Conservation (phyloP, 1,140 invertebrate genomes). For the Notospermus geniculatus region DNA sequence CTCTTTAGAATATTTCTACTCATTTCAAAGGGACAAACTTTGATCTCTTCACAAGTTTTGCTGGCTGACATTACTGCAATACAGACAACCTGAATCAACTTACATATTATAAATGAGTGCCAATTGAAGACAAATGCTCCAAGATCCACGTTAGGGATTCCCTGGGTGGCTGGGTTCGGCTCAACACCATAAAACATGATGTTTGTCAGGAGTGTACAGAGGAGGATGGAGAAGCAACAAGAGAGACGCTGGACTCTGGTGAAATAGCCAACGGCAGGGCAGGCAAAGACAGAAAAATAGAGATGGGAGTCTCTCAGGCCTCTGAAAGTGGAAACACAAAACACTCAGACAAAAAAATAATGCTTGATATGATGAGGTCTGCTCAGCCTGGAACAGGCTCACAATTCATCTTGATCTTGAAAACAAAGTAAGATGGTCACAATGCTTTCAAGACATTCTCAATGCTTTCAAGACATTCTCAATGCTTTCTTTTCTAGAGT, state of each 20-base stretch:
- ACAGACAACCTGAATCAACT: too few relatives aligned
- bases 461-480: too few relatives aligned
- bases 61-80: too few relatives aligned
- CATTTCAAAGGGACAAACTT: too few relatives aligned
- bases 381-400: not conserved
- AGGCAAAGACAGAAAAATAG: constrained; percentile 43
- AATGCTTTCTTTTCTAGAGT: too few relatives aligned
- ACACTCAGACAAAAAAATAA: not conserved
- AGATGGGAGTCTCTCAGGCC: constrained; percentile 34
- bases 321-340: constrained; percentile 26
- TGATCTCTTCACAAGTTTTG: too few relatives aligned
- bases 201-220: constrained; percentile 41
- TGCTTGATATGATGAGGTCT: not conserved
- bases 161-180: constrained; percentile 15
- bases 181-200: constrained; percentile 47
- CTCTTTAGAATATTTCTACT: too few relatives aligned
- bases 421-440: too few relatives aligned
- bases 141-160: too few relatives aligned
- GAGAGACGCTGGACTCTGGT: constrained; percentile 42
- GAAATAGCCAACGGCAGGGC: constrained; percentile 38
- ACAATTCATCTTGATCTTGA: constrained; percentile 16
- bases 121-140: too few relatives aligned
- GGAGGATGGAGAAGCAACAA: constrained; percentile 39
- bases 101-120: not conserved
- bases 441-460: too few relatives aligned